Conservation (phyloP, 2,113 vertebrate genomes). For the Uropsilus gracilis region DNA sequence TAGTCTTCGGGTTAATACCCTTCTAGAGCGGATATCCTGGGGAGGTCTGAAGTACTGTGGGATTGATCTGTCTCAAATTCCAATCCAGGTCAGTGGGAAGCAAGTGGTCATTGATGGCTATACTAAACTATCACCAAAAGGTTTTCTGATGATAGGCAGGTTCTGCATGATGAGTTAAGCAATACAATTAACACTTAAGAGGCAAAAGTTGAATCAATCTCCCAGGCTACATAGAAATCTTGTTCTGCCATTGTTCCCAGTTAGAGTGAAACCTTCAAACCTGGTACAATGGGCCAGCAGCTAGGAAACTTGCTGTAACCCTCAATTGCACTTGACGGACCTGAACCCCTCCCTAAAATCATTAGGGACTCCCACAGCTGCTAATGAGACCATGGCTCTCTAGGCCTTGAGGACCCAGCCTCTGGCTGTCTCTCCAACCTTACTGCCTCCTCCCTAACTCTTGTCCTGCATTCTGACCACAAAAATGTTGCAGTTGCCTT, state of each 20-base stretch:
- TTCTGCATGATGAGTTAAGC: constrained; percentile 41
- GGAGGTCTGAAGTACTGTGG: constrained; percentile 50
- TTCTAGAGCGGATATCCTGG: constrained; percentile 53
- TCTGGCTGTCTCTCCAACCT: not conserved
- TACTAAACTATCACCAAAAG: constrained; percentile 63
- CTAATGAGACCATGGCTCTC: not conserved
- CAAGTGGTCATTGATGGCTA: constrained; percentile 54
- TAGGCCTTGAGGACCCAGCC: not conserved
- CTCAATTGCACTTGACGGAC: not conserved
- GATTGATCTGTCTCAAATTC: constrained; percentile 57
- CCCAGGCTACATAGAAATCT: constrained; percentile 1
- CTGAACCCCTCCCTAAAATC: not conserved
- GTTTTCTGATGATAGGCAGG: constrained; percentile 58
- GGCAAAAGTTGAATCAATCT: constrained; percentile 54
- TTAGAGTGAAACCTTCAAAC: not conserved
- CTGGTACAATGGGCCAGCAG: not conserved
- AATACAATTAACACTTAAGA: constrained; percentile 55
- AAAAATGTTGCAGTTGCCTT: constrained; percentile 22
- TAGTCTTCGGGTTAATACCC: constrained; percentile 27
- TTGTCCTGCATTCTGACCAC: constrained; percentile 33
- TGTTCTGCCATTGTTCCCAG: constrained; percentile 15
- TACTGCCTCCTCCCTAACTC: not conserved
- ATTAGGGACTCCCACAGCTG: not conserved
- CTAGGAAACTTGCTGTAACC: not conserved
- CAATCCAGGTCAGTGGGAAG: constrained; percentile 59